Base-by-base conservation (phyloP, 2,888 invertebrate genomes). In the Argynnis bischoffii region DNA sequence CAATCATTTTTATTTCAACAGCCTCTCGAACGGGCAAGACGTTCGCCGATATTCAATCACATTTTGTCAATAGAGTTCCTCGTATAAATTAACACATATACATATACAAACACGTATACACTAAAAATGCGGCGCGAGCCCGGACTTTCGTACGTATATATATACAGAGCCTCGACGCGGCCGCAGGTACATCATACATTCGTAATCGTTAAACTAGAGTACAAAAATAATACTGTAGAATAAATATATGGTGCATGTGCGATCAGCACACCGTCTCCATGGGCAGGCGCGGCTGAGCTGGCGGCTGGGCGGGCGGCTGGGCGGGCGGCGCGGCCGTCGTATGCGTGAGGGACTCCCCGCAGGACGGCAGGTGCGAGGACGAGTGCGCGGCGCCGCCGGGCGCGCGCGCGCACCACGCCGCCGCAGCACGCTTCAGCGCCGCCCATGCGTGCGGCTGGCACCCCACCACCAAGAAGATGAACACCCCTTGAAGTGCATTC, bases 391-490 rank as follows among this genome's bases (percentile, higher is more conserved):
- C 80, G 78, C 76, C 76, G 71, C 74, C 76, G 84, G 85, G 76
- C 86, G 90, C 64, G 87, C 78, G 95, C 94, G 94, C 94, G 81
- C 88, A 86, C 73, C 77, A 72, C 67, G 83, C 84, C 50, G 80
- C 82, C 26, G 80, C 83, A 74, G 81, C 79, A 74, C 88, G 86
- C 80, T 85, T 85, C 51, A 88, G 81, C 74, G 91, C 90, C 55
- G 86, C 87, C 87, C 88, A 87, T 85, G 95, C 95, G 93, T 97
- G 97, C 68, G 97, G 97, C 93, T 97, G 97, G 86, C 97, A 97
- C 63, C 97, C 97, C 76, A 97, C 97, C 74, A 97, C 97, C 80
- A 96, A 95, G 89, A 97, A 98, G 80, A 97, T 97, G 86, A 97
- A 95, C 65, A 97, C 96, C 74, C 98, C 98, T 87, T 97, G 97